Conservation (phyloP, 23 tunicate species). For the Aplidium turbinatum region DNA sequence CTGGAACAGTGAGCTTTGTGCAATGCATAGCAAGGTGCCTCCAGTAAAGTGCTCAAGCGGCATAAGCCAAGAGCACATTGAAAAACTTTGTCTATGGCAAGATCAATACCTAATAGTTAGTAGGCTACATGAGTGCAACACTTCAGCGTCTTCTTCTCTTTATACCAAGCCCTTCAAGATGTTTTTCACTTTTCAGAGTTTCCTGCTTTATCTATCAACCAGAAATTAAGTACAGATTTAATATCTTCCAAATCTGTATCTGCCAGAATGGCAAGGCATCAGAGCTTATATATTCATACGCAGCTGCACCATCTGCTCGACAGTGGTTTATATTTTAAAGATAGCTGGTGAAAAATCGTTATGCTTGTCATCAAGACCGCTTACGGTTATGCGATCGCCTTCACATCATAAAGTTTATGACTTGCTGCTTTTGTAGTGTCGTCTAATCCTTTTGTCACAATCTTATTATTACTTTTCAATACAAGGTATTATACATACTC, state of each 20-base stretch:
- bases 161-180: too few relatives aligned
- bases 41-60: too few relatives aligned
- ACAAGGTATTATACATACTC: not conserved
- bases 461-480: not conserved
- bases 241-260: not conserved
- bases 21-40: too few relatives aligned
- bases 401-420: not conserved
- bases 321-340: not conserved
- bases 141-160: too few relatives aligned
- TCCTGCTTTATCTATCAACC: too few relatives aligned
- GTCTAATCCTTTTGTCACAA: conserved; percentile 1
- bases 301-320: not conserved
- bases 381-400: not conserved
- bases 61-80: too few relatives aligned
- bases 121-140: too few relatives aligned
- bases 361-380: not conserved
- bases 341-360: not conserved
- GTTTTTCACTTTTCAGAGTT: too few relatives aligned
- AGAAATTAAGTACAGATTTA: too few relatives aligned
- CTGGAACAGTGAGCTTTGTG: too few relatives aligned
- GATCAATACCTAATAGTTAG: too few relatives aligned
- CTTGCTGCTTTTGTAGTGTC: conserved; percentile 2
- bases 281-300: not conserved
- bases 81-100: too few relatives aligned
- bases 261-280: not conserved